Evolutionary conservation across 1,140 invertebrate genomes (phyloP).

Genomic region (Cyclina sinensis): DNA sequence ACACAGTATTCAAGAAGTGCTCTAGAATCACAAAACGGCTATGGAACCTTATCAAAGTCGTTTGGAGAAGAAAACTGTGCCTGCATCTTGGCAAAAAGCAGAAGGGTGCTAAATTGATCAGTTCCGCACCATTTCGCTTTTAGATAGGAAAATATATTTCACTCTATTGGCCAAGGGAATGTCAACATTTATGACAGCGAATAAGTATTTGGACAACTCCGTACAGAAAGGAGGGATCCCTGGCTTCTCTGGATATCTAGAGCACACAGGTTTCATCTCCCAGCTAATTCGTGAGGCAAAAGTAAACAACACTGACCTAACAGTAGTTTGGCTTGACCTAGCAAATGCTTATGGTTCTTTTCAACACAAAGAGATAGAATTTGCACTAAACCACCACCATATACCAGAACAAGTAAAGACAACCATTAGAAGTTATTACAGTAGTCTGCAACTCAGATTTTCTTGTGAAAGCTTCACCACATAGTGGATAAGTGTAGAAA

Average conservation of each 20-base stretch:
- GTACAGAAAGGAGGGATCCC: slow-evolving; percentile 40
- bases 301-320: slow-evolving; percentile 13
- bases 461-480: background rate
- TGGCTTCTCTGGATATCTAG: slow-evolving; percentile 23
- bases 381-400: background rate
- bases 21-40: too few species aligned
- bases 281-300: slow-evolving; percentile 14
- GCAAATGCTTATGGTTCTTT: slow-evolving; percentile 41
- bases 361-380: slow-evolving; percentile 1
- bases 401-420: slow-evolving; percentile 1
- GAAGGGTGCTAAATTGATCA: slow-evolving; percentile 48
- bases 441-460: background rate
- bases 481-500: slow-evolving; percentile 9
- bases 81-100: slow-evolving; percentile 38
- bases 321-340: slow-evolving; percentile 43
- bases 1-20: too few species aligned
- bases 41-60: background rate
- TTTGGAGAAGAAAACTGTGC: slow-evolving; percentile 6
- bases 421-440: background rate
- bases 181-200: background rate
- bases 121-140: slow-evolving; percentile 50
- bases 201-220: background rate
- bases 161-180: slow-evolving; percentile 3
- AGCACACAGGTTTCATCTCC: background rate
- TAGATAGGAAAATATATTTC: slow-evolving; percentile 48